Percentiles rank a stretch among this genome's conserved stretches.
These are phyloP conservation scores for Zaprionus inermis DNA, from an alignment of 1,140 invertebrate species.

Conservation along the genomic window DNA sequence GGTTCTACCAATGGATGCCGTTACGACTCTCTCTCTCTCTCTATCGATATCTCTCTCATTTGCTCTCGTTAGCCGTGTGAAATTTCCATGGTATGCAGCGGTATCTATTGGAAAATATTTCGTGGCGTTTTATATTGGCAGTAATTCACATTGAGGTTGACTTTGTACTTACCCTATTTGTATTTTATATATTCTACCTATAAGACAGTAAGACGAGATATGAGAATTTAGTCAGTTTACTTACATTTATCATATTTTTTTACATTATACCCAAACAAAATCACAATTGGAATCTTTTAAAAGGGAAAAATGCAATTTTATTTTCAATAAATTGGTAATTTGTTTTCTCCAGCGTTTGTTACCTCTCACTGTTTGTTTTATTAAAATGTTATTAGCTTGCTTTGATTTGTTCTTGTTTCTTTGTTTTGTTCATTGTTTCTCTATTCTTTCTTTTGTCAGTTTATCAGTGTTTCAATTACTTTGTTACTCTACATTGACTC, in stretches of 20 bases:
- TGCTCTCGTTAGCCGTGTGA: not conserved
- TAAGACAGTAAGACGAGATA: too few relatives aligned
- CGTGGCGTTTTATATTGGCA: not conserved
- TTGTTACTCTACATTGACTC: slow-evolving; percentile 16
- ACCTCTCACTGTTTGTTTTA: slow-evolving; percentile 12
- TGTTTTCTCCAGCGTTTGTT: slow-evolving; percentile 33
- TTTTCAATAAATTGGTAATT: slow-evolving; percentile 73
- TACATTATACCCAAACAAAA: not conserved
- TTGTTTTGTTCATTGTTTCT: slow-evolving; percentile 6
- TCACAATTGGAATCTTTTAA: slow-evolving; percentile 42
- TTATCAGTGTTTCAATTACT: slow-evolving; percentile 9
- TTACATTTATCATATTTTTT: too few relatives aligned
- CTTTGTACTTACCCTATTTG: too few relatives aligned
- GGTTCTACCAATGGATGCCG: not conserved
- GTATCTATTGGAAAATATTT: not conserved
- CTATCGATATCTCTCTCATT: not conserved
- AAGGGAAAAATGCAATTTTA: slow-evolving; percentile 72
- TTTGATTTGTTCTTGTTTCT: slow-evolving; percentile 24
- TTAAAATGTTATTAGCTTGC: slow-evolving; percentile 24
- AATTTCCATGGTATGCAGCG: not conserved
- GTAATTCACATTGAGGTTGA: too few relatives aligned
- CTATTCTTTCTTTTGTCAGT: slow-evolving; percentile 1
- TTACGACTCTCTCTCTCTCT: not conserved
- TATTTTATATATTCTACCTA: too few relatives aligned
- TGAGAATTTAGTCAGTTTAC: too few relatives aligned